A percentile compares a stretch with the other conserved stretches of the same genome.
Evolutionary conservation across 2,113 vertebrate genomes (phyloP).

Genomic region (Cinclus cinclus): DNA sequence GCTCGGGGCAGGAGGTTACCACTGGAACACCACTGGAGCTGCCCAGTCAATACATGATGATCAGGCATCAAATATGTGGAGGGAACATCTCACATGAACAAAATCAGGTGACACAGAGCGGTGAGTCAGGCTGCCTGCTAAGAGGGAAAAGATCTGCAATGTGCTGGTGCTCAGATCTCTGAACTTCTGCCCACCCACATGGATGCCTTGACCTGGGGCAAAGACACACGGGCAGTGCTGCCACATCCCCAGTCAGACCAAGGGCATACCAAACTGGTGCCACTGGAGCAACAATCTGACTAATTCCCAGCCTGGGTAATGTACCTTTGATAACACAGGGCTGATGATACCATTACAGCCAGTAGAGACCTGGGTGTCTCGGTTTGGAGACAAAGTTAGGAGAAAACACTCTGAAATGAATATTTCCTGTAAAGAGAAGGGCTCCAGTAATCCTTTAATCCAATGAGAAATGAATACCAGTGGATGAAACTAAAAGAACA

Average conservation of each 20-base stretch:
- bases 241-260: neutral
- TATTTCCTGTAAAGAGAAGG: neutral
- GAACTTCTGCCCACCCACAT: neutral
- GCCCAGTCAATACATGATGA: neutral
- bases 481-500: neutral
- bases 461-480: neutral
- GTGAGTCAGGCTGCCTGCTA: neutral
- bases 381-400: neutral
- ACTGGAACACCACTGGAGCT: neutral
- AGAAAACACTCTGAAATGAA: fast-evolving
- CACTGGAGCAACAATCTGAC: neutral
- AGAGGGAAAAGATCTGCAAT: neutral
- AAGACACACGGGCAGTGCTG: neutral
- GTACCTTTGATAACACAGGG: neutral
- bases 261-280: neutral
- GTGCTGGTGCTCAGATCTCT: neutral
- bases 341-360: neutral
- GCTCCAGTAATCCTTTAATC: neutral
- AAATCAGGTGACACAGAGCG: neutral
- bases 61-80: neutral
- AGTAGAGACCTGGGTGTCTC: neutral
- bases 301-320: neutral
- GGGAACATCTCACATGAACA: neutral
- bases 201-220: neutral
- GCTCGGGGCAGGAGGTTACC: neutral